Evolutionary conservation across 2,797 vertebrate species (phyloP).

Genomic region (Loris lydekkerianus): DNA sequence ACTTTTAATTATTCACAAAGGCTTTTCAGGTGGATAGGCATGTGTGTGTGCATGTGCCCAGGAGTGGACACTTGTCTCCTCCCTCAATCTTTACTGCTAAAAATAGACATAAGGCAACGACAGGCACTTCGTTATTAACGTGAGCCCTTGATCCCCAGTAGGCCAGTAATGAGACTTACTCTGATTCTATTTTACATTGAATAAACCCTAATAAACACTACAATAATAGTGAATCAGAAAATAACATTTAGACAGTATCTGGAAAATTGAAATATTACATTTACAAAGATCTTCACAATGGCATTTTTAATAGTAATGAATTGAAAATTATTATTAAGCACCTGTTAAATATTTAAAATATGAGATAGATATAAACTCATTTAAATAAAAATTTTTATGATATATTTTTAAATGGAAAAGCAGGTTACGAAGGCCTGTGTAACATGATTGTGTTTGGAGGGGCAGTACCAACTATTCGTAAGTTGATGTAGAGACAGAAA

Average conservation of each 20-base stretch:
- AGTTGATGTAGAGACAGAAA: neutral
- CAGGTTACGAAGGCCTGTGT: neutral
- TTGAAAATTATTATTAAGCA: neutral
- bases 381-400: neutral
- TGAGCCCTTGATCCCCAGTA: neutral
- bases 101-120: neutral
- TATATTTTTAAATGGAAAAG: neutral
- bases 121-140: neutral
- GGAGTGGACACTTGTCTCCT: neutral
- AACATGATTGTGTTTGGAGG: neutral
- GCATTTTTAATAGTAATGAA: neutral
- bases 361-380: neutral
- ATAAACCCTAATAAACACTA: neutral
- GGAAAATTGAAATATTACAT: neutral
- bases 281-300: neutral
- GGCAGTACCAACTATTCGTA: neutral
- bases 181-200: slow-evolving; percentile 20
- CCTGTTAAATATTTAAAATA: neutral
- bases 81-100: neutral
- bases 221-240: neutral
- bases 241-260: neutral
- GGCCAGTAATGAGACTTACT: neutral
- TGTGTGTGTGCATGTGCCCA: accelerated
- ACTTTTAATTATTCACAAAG: slow-evolving; percentile 59
- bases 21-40: neutral